A percentile compares a stretch with the other conserved stretches of the same genome.
These are phyloP conservation scores for Tangara arthus DNA, from an alignment of 2,797 vertebrate species.

Conservation along the genomic window DNA sequence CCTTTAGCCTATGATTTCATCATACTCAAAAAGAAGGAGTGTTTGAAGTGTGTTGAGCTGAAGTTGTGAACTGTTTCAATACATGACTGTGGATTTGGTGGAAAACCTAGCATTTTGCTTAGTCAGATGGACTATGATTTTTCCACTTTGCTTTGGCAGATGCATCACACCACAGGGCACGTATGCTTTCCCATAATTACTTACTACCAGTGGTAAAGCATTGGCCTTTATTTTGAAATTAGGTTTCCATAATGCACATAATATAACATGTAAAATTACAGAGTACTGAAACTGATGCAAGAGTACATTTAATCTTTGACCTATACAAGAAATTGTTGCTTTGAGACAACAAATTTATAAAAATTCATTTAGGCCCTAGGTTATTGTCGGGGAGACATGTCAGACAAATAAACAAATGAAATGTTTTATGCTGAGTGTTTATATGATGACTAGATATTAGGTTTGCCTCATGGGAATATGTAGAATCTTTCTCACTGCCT, in stretches of 20 bases:
- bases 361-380: background rate
- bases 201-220: background rate
- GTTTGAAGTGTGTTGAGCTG: background rate
- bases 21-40: background rate
- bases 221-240: background rate
- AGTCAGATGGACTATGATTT: background rate
- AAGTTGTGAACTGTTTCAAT: background rate
- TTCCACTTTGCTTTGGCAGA: background rate
- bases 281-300: background rate
- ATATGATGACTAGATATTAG: background rate
- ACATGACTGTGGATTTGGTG: background rate
- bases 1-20: background rate
- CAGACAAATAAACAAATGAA: background rate
- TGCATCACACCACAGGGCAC: background rate
- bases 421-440: background rate
- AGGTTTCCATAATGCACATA: background rate
- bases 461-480: background rate
- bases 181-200: background rate
- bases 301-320: background rate
- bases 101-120: background rate
- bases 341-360: background rate
- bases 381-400: background rate
- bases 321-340: background rate
- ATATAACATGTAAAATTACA: background rate
- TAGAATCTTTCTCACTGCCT: background rate